Evolutionary conservation across 2,888 invertebrate genomes (phyloP), one percentile per base, ranked within the genome.

Genomic region (Acronicta psi): DNA sequence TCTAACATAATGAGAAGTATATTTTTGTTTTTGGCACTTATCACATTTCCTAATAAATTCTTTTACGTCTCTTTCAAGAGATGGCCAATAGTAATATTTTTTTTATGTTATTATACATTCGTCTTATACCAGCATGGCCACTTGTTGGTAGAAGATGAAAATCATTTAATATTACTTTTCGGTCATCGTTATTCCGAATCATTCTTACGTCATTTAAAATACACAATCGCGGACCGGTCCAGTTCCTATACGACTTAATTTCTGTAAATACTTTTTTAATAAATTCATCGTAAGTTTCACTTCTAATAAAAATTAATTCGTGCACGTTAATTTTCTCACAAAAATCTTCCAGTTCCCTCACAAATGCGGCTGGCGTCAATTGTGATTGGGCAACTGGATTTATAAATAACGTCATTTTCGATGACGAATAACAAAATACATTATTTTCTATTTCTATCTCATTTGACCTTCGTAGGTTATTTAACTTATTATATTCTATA

Each of bases 101-200:
- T 23, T 55, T 55, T 17, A 40, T 50, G 51, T 56, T 50, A 31
- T 59, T 62, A 9, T 49, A 14, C 58, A 63, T 63, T 25, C 62
- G 37, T 29, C 49, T 52, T n/a, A 63, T 58, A 23, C 63, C 59
- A 8, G 63, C 59, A 40, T 59, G 59, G 47, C 58, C 50, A 40
- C 55, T 43, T 14, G 55, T 41, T 10, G 47, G 44, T 41, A 56
- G 36, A 41, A 43, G 16, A 56, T 59, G 14, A 45, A 44, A 42
- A 17, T 51, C 49, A 20, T 64, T 42, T 6, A 55, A 13, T 10
- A 47, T 55, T 36, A 55, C 42, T 38, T 40, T 49, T 17, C 4
- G 20, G 20, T 49, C 49, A 10, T 49, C 38, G 29, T 34, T 25
- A 37, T 50, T 13, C 9, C 29, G 29, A 23, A 51, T 42, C 23